A percentile compares a stretch with the other conserved stretches of the same genome.
These are phyloP conservation scores for Agrotis puta DNA, from an alignment of 2,888 invertebrate genomes.

Conservation along the genomic window DNA sequence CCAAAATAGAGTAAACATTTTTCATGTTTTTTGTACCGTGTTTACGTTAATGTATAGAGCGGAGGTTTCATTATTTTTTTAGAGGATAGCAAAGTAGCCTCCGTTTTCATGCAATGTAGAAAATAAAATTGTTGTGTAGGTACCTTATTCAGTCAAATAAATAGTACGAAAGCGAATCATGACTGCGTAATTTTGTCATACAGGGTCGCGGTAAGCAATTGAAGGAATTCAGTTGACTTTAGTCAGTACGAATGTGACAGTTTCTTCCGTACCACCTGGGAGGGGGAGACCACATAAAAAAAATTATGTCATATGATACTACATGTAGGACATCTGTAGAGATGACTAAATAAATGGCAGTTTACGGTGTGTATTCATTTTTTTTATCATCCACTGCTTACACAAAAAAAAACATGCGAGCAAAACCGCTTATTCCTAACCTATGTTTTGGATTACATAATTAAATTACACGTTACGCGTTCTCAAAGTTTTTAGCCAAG, in stretches of 20 bases:
- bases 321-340: not conserved
- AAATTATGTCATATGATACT: too few species aligned
- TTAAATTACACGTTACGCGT: too few species aligned
- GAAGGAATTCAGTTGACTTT: too few species aligned
- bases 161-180: not conserved
- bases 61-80: conserved; percentile 15
- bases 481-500: too few species aligned
- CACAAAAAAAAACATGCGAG: not conserved
- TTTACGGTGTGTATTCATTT: not conserved
- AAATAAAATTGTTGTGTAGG: not conserved
- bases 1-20: conserved; percentile 5
- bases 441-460: not conserved
- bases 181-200: not conserved
- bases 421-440: not conserved
- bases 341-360: not conserved
- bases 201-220: too few species aligned
- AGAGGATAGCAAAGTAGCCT: not conserved
- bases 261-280: too few species aligned
- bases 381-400: not conserved
- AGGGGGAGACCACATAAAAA: too few species aligned
- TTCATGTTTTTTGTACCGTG: conserved; percentile 8
- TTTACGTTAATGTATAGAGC: conserved; percentile 15
- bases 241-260: too few species aligned
- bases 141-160: not conserved
- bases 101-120: conserved; percentile 1